Percentiles rank a stretch among this genome's conserved stretches.
phyloP scores from a whole-genome alignment of 1,140 invertebrate genomes.

The Glossosoma conforme region DNA sequence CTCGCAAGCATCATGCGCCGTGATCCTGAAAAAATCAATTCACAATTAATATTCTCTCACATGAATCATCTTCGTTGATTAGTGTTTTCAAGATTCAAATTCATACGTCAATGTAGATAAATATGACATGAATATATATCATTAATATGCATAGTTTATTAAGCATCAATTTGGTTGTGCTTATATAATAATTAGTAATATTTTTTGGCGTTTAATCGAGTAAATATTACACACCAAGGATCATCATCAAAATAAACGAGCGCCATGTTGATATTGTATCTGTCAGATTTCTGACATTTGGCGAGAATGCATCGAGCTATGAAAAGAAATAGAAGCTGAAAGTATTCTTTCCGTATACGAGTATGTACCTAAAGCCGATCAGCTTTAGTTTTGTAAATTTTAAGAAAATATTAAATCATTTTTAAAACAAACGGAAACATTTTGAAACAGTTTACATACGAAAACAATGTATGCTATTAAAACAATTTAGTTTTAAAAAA shows the following conservation, averaged over 20 bases:
- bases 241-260: constrained; percentile 28
- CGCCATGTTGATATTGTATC: constrained; percentile 19
- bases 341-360: too few species aligned
- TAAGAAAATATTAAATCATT: too few species aligned
- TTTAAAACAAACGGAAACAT: too few species aligned
- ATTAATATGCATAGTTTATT: background rate
- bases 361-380: too few species aligned
- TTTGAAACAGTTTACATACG: background rate
- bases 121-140: background rate
- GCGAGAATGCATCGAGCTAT: too few species aligned
- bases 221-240: too few species aligned
- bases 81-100: background rate
- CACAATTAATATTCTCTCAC: background rate
- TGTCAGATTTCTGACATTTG: background rate
- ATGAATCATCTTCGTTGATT: background rate
- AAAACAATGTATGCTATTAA: background rate
- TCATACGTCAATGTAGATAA: background rate
- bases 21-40: constrained; percentile 52
- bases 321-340: too few species aligned
- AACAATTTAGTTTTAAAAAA: background rate
- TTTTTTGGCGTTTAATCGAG: too few species aligned
- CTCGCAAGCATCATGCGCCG: constrained; percentile 63
- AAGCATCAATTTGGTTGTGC: background rate
- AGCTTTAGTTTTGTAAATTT: too few species aligned
- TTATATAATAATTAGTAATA: too few species aligned